Evolutionary conservation across 2,888 invertebrate genomes (phyloP), one percentile per base, ranked within the genome.

Genomic region (Spodoptera exigua): DNA sequence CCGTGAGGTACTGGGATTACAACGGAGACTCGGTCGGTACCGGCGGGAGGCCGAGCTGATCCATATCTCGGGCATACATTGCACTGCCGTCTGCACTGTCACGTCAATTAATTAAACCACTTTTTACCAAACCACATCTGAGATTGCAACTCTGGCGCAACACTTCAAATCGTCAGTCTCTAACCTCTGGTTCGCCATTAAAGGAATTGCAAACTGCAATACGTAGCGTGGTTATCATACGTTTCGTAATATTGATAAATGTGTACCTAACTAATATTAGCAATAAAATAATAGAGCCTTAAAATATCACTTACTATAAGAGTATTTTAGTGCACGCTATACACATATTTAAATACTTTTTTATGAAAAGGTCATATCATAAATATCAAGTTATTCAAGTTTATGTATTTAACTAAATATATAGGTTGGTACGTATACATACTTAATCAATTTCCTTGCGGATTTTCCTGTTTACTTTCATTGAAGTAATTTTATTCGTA

Each of bases 61-160:
- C 53, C 13, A 13, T 48, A 76, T 69, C 66, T 44, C 41, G 16
- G 51, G 56, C 59, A 44, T 46, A 53, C 56, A 65, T 46, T 49
- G 48, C 69, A 40, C 47, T 60, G 49, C 46, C 51, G 47, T 62
- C 47, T 60, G 46, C 46, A 55, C 51, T 62, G 60, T 68, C 68
- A 57, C 46, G 41, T 62, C 48, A 52, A 54, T 64, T 73, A 70
- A 74, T 72, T 67, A 76, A 70, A 67, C 60, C 66, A 49, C 56
- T 66, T 76, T 68, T 70, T 67, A 59, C 45, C 51, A 59, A 61
- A 63, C 40, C 63, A 56, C 64, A 52, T 61, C 49, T 66, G 52
- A 60, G 40, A 40, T 72, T 54, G 57, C 57, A 55, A 48, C 27
- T 48, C 46, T 70, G 62, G 18, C 57, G 68, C 52, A 60, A 76